phyloP scores from a whole-genome alignment of 92 coral and sea anemone genomes.

The Porites cylindrica region DNA sequence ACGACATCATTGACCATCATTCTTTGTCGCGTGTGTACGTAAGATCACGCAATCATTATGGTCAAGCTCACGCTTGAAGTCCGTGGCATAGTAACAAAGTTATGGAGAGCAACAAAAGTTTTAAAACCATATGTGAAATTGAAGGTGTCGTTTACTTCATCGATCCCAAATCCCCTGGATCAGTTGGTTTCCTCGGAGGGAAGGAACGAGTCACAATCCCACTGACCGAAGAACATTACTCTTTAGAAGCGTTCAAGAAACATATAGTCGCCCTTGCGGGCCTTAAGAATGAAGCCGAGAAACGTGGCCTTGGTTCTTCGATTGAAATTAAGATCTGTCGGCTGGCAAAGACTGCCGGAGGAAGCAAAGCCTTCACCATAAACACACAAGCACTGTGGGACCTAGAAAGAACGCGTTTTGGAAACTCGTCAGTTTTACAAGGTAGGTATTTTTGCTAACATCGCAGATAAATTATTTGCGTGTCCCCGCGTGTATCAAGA shows the following conservation, averaged over 20 bases:
- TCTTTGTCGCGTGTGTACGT: no score
- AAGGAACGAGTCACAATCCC: slow-evolving; percentile 35
- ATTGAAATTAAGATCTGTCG: slow-evolving; percentile 57
- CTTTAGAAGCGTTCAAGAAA: no score
- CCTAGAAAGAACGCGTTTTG: slow-evolving; percentile 38
- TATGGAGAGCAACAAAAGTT: no score
- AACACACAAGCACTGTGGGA: slow-evolving; percentile 52
- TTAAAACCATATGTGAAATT: no score
- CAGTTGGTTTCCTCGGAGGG: slow-evolving; percentile 42
- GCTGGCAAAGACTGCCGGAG: slow-evolving; percentile 41
- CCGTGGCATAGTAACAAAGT: no score
- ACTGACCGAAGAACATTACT: neutral
- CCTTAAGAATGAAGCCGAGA: slow-evolving; percentile 52
- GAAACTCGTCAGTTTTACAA: slow-evolving; percentile 34
- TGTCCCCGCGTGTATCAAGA: no score
- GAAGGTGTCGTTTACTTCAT: no score
- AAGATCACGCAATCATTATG: no score
- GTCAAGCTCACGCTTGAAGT: no score
- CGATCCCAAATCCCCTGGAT: slow-evolving; percentile 23
- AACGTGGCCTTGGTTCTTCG: slow-evolving; percentile 51
- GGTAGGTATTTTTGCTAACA: slow-evolving; percentile 34
- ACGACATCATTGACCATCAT: no score
- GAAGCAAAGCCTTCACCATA: slow-evolving; percentile 52
- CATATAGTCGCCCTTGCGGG: slow-evolving; percentile 14
- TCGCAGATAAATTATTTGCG: neutral